Conservation (phyloP, 2,113 vertebrate species). For the Seriola aureovittata region DNA sequence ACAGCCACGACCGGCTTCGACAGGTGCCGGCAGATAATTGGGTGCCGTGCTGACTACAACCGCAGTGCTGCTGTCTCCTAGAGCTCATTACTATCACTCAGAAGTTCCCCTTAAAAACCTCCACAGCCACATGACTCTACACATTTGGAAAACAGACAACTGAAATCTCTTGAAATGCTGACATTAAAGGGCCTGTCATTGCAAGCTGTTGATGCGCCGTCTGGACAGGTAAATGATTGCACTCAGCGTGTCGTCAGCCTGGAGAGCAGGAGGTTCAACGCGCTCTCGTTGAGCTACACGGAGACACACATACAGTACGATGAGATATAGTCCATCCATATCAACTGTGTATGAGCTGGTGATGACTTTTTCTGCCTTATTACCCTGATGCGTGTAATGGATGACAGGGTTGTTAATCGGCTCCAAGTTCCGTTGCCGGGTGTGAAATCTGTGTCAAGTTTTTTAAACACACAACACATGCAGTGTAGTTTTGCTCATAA, state of each 20-base stretch:
- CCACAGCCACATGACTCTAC: conserved; percentile 39
- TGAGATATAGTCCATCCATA: background rate
- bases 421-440: background rate
- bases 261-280: background rate
- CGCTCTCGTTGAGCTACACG: background rate
- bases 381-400: background rate
- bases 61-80: conserved; percentile 67
- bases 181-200: conserved; percentile 50
- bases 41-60: conserved; percentile 67
- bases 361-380: background rate
- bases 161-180: conserved; percentile 41
- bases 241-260: conserved; percentile 9
- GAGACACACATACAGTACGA: background rate
- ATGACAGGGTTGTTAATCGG: background rate
- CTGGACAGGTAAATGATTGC: conserved; percentile 60
- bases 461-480: background rate
- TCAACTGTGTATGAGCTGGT: background rate
- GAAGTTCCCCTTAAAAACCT: conserved; percentile 55
- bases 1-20: conserved; percentile 66
- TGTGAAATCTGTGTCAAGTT: too few species aligned
- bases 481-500: background rate
- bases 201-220: conserved; percentile 33
- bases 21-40: conserved; percentile 82
- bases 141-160: conserved; percentile 33
- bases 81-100: conserved; percentile 83